A percentile compares a stretch with the other conserved stretches of the same genome.
These are phyloP conservation scores for Vulpes ferrilata DNA, from an alignment of 2,113 vertebrate genomes.

Conservation along the genomic window DNA sequence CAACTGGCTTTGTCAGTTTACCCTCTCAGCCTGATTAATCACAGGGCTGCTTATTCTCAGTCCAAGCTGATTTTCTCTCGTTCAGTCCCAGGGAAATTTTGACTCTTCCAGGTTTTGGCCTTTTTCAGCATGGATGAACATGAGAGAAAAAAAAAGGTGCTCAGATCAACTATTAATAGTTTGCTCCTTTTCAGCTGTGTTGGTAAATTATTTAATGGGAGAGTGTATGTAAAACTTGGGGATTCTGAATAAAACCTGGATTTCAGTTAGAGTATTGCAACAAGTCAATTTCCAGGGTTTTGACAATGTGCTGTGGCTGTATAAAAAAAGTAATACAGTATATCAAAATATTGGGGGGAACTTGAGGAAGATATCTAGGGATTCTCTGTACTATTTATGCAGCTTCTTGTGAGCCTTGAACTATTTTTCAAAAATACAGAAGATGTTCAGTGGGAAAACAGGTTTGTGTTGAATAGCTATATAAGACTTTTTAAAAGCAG, in stretches of 20 bases:
- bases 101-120: background rate
- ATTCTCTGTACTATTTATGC: conserved; percentile 37
- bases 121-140: background rate
- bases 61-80: conserved; percentile 17
- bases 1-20: background rate
- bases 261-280: background rate
- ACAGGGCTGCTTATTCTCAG: background rate
- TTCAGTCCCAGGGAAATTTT: background rate
- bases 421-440: background rate
- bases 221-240: background rate
- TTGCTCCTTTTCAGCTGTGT: conserved; percentile 33
- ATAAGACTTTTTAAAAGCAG: background rate
- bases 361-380: background rate
- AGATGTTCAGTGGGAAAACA: background rate
- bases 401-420: background rate
- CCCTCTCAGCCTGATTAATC: background rate
- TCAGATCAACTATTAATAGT: conserved; percentile 33
- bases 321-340: background rate
- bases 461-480: conserved; percentile 22
- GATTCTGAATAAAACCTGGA: conserved; percentile 23
- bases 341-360: conserved; percentile 24
- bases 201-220: conserved; percentile 55
- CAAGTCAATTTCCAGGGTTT: conserved; percentile 32
- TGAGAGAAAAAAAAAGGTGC: background rate
- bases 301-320: background rate